Evolutionary conservation across 2,888 invertebrate species (phyloP).

Genomic region (Stenodema calcarata): DNA sequence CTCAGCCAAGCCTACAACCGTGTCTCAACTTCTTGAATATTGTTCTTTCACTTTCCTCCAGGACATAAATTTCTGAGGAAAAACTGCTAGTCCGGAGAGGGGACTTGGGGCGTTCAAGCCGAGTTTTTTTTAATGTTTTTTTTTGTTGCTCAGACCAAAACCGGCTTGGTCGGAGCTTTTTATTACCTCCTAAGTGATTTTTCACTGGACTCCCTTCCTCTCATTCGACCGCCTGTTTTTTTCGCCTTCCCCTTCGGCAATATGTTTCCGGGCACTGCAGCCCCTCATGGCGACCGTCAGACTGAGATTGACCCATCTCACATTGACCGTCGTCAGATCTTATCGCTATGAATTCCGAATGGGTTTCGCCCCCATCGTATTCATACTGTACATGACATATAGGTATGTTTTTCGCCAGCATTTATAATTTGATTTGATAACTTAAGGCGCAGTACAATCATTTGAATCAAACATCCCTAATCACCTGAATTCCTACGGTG

Average conservation of each 20-base stretch:
- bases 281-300: background rate
- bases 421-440: too few relatives aligned
- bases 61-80: conserved; percentile 15
- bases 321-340: too few relatives aligned
- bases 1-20: background rate
- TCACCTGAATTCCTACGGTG: too few relatives aligned
- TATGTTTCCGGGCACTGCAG: background rate
- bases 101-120: background rate
- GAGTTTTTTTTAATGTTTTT: too few relatives aligned
- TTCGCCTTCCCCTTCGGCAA: background rate
- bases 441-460: too few relatives aligned
- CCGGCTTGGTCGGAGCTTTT: background rate
- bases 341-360: too few relatives aligned
- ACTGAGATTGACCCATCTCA: too few relatives aligned
- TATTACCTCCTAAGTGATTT: conserved; percentile 32
- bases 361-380: too few relatives aligned
- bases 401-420: too few relatives aligned
- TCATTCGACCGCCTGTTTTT: background rate
- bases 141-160: conserved; percentile 8
- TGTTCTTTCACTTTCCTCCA: conserved; percentile 23
- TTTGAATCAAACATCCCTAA: too few relatives aligned
- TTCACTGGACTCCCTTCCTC: conserved; percentile 5
- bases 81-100: background rate
- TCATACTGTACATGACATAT: too few relatives aligned
- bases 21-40: conserved; percentile 37